A percentile compares a stretch with the other conserved stretches of the same genome.
Evolutionary conservation across 1,140 invertebrate species (phyloP).

Genomic region (Lepidotrigona ventralis): DNA sequence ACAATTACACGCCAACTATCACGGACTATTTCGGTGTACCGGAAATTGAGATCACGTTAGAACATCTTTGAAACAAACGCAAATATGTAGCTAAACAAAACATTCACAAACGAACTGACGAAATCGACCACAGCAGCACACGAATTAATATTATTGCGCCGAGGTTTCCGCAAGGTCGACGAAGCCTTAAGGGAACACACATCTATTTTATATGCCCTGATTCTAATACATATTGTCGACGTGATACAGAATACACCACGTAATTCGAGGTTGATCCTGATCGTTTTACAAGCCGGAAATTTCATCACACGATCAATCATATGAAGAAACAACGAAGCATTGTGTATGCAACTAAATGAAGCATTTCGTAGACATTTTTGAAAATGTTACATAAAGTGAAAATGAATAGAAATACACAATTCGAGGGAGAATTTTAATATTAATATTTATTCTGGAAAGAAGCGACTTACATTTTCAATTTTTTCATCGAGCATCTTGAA

Average conservation of each 20-base stretch:
- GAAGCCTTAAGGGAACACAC: constrained; percentile 47
- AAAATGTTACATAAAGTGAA: neutral
- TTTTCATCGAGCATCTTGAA: constrained; percentile 95
- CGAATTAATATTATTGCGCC: constrained; percentile 42
- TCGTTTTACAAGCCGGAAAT: constrained; percentile 1
- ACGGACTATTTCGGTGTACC: too few species aligned
- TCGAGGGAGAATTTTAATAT: too few species aligned
- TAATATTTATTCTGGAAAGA: too few species aligned
- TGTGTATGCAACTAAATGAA: too few species aligned
- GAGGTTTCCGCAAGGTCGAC: constrained; percentile 33
- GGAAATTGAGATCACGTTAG: neutral
- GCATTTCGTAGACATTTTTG: too few species aligned
- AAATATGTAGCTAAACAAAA: neutral
- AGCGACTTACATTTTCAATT: constrained; percentile 89
- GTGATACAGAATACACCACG: neutral
- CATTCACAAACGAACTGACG: neutral
- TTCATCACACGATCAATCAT: neutral
- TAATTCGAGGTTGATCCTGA: constrained; percentile 28
- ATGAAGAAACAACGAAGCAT: neutral
- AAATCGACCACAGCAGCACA: neutral
- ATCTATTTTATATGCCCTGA: constrained; percentile 36
- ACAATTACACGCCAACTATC: too few species aligned
- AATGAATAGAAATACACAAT: neutral
- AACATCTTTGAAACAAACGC: neutral
- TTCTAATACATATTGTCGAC: constrained; percentile 26